phyloP scores from a whole-genome alignment of 2,113 vertebrate species.

The Paracanthobrama guichenoti region DNA sequence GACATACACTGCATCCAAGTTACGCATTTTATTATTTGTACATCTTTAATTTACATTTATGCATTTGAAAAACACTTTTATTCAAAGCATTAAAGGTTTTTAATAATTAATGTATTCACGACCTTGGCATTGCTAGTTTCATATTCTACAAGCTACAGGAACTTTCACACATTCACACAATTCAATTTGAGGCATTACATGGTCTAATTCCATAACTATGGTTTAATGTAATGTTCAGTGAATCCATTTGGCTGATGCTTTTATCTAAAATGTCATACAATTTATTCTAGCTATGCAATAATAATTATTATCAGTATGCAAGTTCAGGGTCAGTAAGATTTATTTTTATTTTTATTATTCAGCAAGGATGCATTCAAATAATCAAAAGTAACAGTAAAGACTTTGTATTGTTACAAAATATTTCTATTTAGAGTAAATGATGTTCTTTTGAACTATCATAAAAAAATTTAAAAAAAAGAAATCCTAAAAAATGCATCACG shows the following conservation, averaged over 20 bases:
- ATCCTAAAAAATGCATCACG: neutral
- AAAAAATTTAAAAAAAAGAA: neutral
- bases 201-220: neutral
- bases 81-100: neutral
- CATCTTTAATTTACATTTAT: neutral
- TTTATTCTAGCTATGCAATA: neutral
- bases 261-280: neutral
- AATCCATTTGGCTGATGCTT: neutral
- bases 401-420: no score
- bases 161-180: slow-evolving; percentile 45
- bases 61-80: neutral
- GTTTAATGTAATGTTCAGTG: neutral
- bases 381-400: neutral
- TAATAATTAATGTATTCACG: neutral
- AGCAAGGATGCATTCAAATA: neutral
- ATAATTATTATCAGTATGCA: neutral
- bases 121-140: neutral
- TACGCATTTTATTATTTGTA: neutral
- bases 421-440: neutral
- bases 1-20: neutral
- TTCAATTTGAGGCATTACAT: slow-evolving; percentile 36
- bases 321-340: neutral
- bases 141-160: neutral
- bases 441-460: neutral
- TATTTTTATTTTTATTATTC: neutral